These are phyloP conservation scores for Puma concolor DNA, from an alignment of 2,113 vertebrate genomes.

Conservation along the genomic window DNA sequence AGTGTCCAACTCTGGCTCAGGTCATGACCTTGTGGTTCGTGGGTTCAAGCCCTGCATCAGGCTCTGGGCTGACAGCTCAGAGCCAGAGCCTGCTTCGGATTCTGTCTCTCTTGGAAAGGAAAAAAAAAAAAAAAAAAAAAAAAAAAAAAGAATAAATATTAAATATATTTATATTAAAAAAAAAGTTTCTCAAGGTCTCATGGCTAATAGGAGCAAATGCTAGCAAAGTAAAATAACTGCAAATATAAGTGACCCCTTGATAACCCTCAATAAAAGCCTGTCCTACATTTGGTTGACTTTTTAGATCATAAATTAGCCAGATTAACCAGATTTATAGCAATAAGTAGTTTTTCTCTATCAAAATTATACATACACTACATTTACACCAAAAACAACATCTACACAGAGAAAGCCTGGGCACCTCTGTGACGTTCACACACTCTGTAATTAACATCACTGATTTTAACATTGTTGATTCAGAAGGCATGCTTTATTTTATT, in stretches of 20 bases:
- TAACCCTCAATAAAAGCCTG: neutral
- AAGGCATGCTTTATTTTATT: neutral
- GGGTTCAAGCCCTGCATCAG: too few species aligned
- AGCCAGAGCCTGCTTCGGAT: too few species aligned
- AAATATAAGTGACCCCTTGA: neutral
- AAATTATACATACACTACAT: constrained; percentile 8
- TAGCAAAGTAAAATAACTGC: neutral
- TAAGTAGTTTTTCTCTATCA: constrained; percentile 21
- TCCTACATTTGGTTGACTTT: neutral
- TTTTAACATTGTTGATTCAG: neutral
- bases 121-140: too few species aligned
- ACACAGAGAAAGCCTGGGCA: neutral
- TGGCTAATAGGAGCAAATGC: neutral
- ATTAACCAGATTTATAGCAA: neutral
- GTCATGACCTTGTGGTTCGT: too few species aligned
- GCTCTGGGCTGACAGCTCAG: too few species aligned
- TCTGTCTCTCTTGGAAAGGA: too few species aligned
- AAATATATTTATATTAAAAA: neutral
- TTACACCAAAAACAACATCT: neutral
- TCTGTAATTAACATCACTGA: constrained; percentile 2
- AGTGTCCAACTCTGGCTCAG: too few species aligned
- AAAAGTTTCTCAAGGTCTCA: neutral
- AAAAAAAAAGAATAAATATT: too few species aligned
- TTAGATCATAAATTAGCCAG: constrained; percentile 6
- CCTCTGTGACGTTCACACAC: neutral